Evolutionary conservation across 2,797 vertebrate genomes (phyloP).

Genomic region (Morelia viridis): DNA sequence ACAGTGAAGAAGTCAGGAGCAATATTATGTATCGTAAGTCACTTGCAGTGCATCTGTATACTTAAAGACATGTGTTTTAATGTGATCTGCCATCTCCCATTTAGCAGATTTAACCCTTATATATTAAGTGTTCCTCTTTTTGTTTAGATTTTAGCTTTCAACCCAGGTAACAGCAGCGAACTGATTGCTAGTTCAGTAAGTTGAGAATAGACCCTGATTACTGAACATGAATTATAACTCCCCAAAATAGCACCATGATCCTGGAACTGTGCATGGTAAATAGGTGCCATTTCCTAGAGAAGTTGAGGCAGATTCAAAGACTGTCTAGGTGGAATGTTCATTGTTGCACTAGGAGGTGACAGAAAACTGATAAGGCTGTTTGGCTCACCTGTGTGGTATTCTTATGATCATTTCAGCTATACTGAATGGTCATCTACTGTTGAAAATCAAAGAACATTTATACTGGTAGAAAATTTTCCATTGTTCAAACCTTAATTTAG

Average conservation of each 20-base stretch:
- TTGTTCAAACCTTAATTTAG: neutral
- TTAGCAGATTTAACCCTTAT: constrained; percentile 59
- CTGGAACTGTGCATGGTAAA: constrained; percentile 54
- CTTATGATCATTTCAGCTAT: neutral
- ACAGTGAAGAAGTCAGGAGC: constrained; percentile 65
- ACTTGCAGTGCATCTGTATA: constrained; percentile 42
- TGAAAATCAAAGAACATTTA: neutral
- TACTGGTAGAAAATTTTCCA: neutral
- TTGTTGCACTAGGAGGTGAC: constrained; percentile 19
- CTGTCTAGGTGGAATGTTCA: neutral
- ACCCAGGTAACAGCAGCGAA: constrained; percentile 59
- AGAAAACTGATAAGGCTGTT: neutral
- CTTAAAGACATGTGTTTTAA: constrained; percentile 59
- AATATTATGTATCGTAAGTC: constrained; percentile 62
- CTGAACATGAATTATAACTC: constrained; percentile 58
- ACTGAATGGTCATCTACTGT: neutral
- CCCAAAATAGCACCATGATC: constrained; percentile 46
- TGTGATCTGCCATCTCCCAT: constrained; percentile 63
- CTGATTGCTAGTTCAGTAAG: constrained; percentile 62
- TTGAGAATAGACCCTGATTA: constrained; percentile 60
- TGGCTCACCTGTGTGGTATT: neutral
- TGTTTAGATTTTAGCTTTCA: constrained; percentile 57
- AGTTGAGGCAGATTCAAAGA: neutral
- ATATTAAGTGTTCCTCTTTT: constrained; percentile 64
- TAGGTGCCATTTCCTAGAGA: constrained; percentile 31